phyloP scores from a whole-genome alignment of 2,797 vertebrate species.

The Halcyon badia region DNA sequence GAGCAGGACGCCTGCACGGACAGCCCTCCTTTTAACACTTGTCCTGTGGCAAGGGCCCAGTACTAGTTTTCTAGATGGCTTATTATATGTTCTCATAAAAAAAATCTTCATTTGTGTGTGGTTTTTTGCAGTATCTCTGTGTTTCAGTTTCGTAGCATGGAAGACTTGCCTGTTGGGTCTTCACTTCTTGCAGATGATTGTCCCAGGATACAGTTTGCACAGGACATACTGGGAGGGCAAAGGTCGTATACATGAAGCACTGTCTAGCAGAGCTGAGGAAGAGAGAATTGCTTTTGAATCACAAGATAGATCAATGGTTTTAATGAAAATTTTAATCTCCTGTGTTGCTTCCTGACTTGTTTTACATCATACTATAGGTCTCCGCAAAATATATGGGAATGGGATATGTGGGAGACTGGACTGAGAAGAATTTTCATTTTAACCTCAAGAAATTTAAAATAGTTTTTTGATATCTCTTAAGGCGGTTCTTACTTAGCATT shows the following conservation, averaged over 20 bases:
- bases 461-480: neutral
- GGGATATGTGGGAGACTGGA: neutral
- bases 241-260: neutral
- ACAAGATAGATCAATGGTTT: neutral
- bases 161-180: neutral
- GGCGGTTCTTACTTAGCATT: neutral
- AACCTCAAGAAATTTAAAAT: neutral
- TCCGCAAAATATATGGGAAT: neutral
- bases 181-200: neutral
- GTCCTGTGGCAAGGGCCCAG: neutral
- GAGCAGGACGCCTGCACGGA: neutral
- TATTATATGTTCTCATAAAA: neutral
- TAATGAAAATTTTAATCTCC: neutral
- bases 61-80: neutral
- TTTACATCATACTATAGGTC: neutral
- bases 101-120: neutral
- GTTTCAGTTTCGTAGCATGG: neutral
- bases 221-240: neutral
- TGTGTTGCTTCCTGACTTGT: neutral
- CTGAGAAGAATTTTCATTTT: neutral
- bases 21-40: neutral
- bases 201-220: neutral
- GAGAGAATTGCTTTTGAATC: neutral
- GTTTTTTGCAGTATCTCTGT: neutral
- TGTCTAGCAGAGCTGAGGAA: neutral